A percentile compares a stretch with the other conserved stretches of the same genome.
These are phyloP conservation scores for Brachypalpus laphriformis DNA, from an alignment of 2,888 invertebrate genomes.

Conservation along the genomic window DNA sequence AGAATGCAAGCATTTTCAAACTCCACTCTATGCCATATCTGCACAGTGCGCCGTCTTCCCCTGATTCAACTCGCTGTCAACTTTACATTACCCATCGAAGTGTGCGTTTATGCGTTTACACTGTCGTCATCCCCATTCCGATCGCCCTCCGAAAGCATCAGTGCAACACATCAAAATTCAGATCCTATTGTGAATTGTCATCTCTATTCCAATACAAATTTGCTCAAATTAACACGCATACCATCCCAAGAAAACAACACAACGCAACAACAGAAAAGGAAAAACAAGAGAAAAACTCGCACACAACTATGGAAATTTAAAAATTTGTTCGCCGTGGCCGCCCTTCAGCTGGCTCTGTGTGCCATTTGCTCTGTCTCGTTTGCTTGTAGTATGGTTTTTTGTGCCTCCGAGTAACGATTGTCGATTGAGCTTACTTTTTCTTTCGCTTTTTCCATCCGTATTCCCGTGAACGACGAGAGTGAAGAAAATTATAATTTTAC, in stretches of 20 bases:
- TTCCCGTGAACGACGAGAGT: slow-evolving; percentile 34
- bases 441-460: slow-evolving; percentile 6
- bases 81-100: slow-evolving; percentile 1
- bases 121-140: background rate
- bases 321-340: slow-evolving; percentile 51
- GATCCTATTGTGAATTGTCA: slow-evolving; percentile 55
- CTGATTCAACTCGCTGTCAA: background rate
- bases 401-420: slow-evolving; percentile 64
- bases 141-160: background rate
- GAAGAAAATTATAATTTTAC: background rate
- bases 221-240: slow-evolving; percentile 38
- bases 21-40: slow-evolving; percentile 17
- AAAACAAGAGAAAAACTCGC: background rate
- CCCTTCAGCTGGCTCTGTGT: slow-evolving; percentile 1
- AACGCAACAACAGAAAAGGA: background rate
- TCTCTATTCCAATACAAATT: slow-evolving; percentile 37
- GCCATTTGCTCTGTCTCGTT: slow-evolving; percentile 44
- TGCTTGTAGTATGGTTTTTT: slow-evolving; percentile 64
- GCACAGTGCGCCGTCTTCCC: slow-evolving; percentile 8
- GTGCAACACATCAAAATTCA: background rate
- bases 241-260: background rate
- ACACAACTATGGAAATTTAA: slow-evolving; percentile 17
- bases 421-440: slow-evolving; percentile 47
- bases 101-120: slow-evolving; percentile 25
- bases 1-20: too few species aligned